Conservation (phyloP, 2,797 vertebrate species). For the Pyrocephalus nanus region DNA sequence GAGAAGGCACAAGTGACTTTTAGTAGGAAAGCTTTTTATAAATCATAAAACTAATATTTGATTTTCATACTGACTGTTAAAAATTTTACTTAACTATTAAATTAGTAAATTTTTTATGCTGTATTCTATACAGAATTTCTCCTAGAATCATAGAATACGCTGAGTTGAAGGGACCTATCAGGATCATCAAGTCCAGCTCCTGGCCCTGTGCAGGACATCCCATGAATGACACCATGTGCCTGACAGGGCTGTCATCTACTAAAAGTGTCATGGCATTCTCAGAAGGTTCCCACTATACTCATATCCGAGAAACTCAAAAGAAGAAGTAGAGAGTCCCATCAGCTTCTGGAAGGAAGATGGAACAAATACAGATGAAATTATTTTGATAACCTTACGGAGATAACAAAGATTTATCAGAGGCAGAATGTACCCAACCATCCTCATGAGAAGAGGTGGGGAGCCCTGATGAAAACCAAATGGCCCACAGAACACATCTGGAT, state of each 20-base stretch:
- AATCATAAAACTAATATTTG: not conserved
- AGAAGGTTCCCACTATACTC: not conserved
- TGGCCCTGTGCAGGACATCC: not conserved
- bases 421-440: not conserved
- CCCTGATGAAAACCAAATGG: not conserved
- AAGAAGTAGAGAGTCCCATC: not conserved
- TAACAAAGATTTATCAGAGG: not conserved
- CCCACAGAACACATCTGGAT: fast-evolving
- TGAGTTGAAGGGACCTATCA: not conserved
- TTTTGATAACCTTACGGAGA: not conserved
- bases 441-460: not conserved
- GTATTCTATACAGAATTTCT: not conserved
- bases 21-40: not conserved
- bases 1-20: not conserved
- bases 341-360: not conserved
- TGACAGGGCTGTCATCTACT: not conserved
- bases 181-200: not conserved
- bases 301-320: not conserved
- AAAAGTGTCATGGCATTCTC: not conserved
- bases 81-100: not conserved
- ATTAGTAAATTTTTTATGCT: not conserved
- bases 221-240: not conserved
- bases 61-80: not conserved
- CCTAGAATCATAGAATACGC: not conserved
- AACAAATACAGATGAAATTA: fast-evolving